Percentiles rank a stretch among this genome's conserved stretches.
These are phyloP conservation scores for Onychomys torridus DNA, from an alignment of 2,797 vertebrate genomes.

Conservation along the genomic window DNA sequence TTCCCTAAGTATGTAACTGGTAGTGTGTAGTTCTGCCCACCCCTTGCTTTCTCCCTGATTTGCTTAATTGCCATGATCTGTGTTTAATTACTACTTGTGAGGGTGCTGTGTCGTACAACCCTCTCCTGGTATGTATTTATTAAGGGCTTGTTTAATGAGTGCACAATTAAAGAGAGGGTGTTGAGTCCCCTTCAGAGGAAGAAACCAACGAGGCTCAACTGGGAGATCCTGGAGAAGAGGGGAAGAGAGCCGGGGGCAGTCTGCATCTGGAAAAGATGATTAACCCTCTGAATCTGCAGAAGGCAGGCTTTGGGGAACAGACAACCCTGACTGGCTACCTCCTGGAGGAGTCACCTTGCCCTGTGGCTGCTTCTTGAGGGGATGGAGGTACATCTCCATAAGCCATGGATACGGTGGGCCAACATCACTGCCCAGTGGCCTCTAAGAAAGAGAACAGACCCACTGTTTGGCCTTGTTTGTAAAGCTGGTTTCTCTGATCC, in stretches of 20 bases:
- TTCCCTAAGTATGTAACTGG: neutral
- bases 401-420: neutral
- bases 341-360: neutral
- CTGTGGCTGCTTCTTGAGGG: neutral
- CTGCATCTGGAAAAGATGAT: neutral
- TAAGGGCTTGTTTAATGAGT: slow-evolving; percentile 73
- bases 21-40: slow-evolving; percentile 42
- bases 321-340: neutral
- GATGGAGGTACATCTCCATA: neutral
- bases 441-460: neutral
- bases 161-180: slow-evolving; percentile 53
- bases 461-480: slow-evolving; percentile 65
- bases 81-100: slow-evolving; percentile 79
- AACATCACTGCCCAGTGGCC: neutral
- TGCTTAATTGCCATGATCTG: slow-evolving; percentile 79
- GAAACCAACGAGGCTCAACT: neutral
- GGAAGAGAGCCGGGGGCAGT: neutral
- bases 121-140: slow-evolving; percentile 74
- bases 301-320: neutral
- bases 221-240: neutral
- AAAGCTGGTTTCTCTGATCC: slow-evolving; percentile 28
- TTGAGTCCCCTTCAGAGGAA: slow-evolving; percentile 34
- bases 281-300: neutral
- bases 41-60: slow-evolving; percentile 67
- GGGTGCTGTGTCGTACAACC: slow-evolving; percentile 63